These are phyloP conservation scores for Campoplex capitator DNA, from an alignment of 2,888 invertebrate genomes.

Conservation along the genomic window DNA sequence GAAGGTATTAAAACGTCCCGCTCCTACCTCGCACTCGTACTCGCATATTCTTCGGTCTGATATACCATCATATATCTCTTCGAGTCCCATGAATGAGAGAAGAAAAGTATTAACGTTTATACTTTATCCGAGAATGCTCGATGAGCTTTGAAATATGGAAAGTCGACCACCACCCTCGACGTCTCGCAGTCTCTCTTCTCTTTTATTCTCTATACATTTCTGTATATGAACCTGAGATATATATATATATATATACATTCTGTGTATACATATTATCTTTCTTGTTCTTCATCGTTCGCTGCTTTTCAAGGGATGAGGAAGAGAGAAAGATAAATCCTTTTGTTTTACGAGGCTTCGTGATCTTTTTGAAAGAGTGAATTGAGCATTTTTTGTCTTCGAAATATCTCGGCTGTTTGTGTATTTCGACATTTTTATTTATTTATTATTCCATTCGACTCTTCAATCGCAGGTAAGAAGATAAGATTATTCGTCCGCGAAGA, in stretches of 20 bases:
- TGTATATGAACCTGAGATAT: neutral
- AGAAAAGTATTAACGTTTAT: slow-evolving; percentile 79
- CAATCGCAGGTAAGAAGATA: neutral
- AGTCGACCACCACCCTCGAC: slow-evolving; percentile 68
- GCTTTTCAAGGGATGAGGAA: slow-evolving; percentile 12
- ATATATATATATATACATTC: neutral
- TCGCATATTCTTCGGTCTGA: slow-evolving; percentile 31
- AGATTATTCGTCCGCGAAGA: neutral
- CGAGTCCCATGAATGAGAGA: slow-evolving; percentile 71
- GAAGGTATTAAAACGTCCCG: slow-evolving; percentile 82
- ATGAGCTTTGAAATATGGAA: slow-evolving; percentile 81
- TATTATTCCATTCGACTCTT: neutral
- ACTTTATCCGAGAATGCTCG: slow-evolving; percentile 78
- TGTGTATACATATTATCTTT: slow-evolving; percentile 15
- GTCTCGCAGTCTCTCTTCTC: neutral
- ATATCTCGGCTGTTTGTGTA: neutral
- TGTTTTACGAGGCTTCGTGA: slow-evolving; percentile 1
- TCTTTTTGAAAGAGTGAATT: neutral
- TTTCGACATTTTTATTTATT: neutral
- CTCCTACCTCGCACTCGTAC: slow-evolving; percentile 54
- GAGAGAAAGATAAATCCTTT: neutral
- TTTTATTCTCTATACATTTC: slow-evolving; percentile 21
- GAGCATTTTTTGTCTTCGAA: neutral
- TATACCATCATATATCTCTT: slow-evolving; percentile 9
- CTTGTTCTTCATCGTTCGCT: slow-evolving; percentile 37